Evolutionary conservation across 2,113 vertebrate genomes (phyloP).

Genomic region (Acanthisitta chloris): DNA sequence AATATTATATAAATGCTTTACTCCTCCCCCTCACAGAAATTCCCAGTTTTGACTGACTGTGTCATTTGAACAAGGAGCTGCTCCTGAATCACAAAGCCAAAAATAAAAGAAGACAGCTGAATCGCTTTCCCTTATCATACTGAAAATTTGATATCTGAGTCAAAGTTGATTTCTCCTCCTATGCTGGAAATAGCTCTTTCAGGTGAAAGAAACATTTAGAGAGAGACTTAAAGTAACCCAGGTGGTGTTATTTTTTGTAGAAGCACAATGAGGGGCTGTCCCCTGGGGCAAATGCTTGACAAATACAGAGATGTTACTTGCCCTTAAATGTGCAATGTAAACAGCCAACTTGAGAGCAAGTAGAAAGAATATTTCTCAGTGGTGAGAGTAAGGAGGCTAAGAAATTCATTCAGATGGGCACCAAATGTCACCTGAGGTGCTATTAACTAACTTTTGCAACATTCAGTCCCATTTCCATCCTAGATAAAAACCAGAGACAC

Average conservation of each 20-base stretch:
- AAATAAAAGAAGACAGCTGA: constrained; percentile 53
- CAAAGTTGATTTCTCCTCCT: constrained; percentile 36
- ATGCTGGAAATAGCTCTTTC: constrained; percentile 51
- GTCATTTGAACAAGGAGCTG: constrained; percentile 32
- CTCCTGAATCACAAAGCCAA: constrained; percentile 44
- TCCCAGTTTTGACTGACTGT: constrained; percentile 1
- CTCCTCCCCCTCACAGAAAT: background rate
- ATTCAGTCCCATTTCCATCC: background rate
- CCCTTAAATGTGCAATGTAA: background rate
- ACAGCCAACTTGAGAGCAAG: background rate
- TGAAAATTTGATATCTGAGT: constrained; percentile 28
- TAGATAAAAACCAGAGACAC: background rate
- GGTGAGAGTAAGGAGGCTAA: background rate
- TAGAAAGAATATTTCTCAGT: background rate
- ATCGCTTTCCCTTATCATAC: constrained; percentile 45
- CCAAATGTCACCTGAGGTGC: constrained; percentile 14
- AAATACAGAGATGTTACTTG: background rate
- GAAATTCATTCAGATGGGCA: background rate
- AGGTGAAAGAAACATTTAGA: background rate
- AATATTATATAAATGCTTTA: constrained; percentile 34
- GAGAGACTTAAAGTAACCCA: background rate
- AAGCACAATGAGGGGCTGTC: background rate
- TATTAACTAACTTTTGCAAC: constrained; percentile 4
- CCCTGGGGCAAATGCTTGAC: background rate
- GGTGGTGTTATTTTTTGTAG: background rate